Evolutionary conservation across 1,140 invertebrate genomes (phyloP), one percentile per base, ranked within the genome.

Genomic region (Trichonephila clavipes): DNA sequence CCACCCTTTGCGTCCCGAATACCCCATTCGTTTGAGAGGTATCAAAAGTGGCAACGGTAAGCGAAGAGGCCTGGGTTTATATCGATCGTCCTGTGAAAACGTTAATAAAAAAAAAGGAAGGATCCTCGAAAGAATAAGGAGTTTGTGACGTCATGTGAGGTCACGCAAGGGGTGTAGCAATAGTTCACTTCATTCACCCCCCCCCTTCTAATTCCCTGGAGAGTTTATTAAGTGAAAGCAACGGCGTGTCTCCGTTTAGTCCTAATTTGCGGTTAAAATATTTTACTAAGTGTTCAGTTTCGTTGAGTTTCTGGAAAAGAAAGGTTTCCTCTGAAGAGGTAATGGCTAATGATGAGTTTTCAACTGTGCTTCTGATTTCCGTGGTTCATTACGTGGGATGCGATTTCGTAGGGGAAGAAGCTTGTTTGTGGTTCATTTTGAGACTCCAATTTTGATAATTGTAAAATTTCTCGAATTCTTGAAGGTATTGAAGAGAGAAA

Each of bases 41-140:
- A 77, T 77, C 72, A 77, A 77, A 77, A 77, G 72, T 77, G 72
- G 72, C 72, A 77, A 77, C 28, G 24, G 72, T 77, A 77, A 77
- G 28, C 24, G 72, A 77, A 77, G 28, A 34, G 72, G 72, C 34
- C 28, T 77, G 72, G 72, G 72, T 7, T 77, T 77, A 16, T 77
- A 77, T 77, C 72, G 72, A 77, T 77, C 72, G 72, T 77, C 12
- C 24, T 19, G 34, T 34, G 34, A 77, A 40, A 40, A 77, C 28
- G 28, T 14, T 34, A 28, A 40, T 34, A 77, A 77, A 77, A 77
- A 77, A 77, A 72, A 72, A 28, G n/a, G 21, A n/a, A 69, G n/a
- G 24, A 12, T 24, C n/a, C 66, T 69, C 66, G n/a, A 69, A 69
- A 69, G 66, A 69, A 69, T 69, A 69, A 69, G 66, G 66, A 24